Conservation (phyloP, 2,797 vertebrate species). For the Megaceryle alcyon region DNA sequence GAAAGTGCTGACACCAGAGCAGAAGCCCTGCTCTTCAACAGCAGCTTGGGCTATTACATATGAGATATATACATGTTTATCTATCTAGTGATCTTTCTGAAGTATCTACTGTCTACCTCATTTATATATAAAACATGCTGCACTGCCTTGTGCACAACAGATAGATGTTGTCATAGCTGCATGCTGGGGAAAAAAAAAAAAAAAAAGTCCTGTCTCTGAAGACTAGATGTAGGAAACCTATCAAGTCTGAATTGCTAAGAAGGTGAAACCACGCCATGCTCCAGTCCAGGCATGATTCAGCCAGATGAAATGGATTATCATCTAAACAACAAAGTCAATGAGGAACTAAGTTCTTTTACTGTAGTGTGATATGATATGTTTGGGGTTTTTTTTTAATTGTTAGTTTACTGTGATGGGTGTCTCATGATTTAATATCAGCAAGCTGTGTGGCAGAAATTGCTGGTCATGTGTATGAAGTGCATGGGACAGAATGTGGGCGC, state of each 20-base stretch:
- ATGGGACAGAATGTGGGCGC: neutral
- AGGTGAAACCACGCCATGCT: neutral
- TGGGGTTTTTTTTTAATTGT: neutral
- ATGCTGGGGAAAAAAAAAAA: neutral
- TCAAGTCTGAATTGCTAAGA: neutral
- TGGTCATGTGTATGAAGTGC: neutral
- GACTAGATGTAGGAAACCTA: neutral
- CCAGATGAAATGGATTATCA: neutral
- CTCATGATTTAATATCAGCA: neutral
- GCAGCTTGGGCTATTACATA: neutral
- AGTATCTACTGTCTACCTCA: neutral
- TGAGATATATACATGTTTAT: neutral
- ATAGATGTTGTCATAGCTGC: neutral
- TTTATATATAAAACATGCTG: neutral
- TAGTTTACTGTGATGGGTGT: neutral
- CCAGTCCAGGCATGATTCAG: neutral
- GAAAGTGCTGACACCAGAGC: fast-evolving
- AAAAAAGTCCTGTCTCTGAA: neutral
- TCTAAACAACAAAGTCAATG: neutral
- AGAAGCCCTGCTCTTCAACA: neutral
- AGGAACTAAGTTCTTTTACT: neutral
- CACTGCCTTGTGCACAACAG: neutral
- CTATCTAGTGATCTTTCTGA: neutral
- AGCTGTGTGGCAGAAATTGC: neutral
- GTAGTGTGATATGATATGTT: neutral